Base-by-base conservation (phyloP, 2,113 vertebrate species). In the Lamprotornis superbus region DNA sequence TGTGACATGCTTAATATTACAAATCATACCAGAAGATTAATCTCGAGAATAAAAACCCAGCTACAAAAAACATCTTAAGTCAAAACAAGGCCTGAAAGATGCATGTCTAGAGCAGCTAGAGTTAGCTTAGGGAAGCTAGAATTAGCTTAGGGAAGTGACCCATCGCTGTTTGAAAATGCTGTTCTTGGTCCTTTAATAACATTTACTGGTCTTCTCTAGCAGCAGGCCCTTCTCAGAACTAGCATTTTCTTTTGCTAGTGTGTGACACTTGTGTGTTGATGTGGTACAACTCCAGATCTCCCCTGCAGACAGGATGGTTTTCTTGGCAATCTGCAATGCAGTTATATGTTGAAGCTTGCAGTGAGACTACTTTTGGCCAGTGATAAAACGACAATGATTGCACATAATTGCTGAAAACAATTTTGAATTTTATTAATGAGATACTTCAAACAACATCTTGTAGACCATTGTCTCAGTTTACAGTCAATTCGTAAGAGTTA, bases 381-480 rank as follows among this genome's bases (percentile, higher is more conserved):
- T 91, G 94, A 96, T 97, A 95, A 98, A 97, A 97, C 96, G 80
- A 96, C 91, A 91, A 86, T 95, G 95, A 98, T 97, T 97, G 80
- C 82, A 93, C 83, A 65, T 97, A 97, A 98, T 97, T 98, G 95
- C 94, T 94, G 95, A 97, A 97, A 97, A 97, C 97, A 97, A 74
- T 96, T 97, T 96, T 96, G 96, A 93, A 91, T 97, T 97, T 98
- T 98, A 98, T 98, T 98, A 98, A 97, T 94, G 94, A 98, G 98
- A 94, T 96, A 79, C 95, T 97, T 87, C 79, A 96, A 97, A 97
- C 82, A 96, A 78, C 94, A 86, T 95, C 84, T 97, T 97, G 89
- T 94, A 95, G 83, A 73, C 93, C 85, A 87, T 97, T 96, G 95
- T 97, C 89, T 94, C 94, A 69, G 94, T 96, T 96, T 96, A 90